Base-by-base conservation (phyloP, 2,113 vertebrate species). In the Channa maculata region DNA sequence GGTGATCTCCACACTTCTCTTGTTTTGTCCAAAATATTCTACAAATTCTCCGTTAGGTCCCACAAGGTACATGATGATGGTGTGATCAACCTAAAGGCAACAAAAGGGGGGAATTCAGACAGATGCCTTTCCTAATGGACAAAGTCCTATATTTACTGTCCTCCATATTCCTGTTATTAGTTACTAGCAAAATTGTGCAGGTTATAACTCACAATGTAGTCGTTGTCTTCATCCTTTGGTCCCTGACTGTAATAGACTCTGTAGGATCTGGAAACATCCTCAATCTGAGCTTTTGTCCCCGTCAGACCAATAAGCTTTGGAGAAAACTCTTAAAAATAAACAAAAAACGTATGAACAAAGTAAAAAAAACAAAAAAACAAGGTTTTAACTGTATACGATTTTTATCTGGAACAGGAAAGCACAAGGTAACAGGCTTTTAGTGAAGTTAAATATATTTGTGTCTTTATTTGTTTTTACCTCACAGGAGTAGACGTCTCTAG, bases 21-120 rank as follows among this genome's bases (percentile, higher is more conserved):
- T 99, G 90, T 98, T 99, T 86, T 99, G 98, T 79, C 98, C 98
- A 39, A 93, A 99, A 87, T 98, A 99, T 61, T 99, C 97, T 52
- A 96, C 57, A 0, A 99, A 99, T 14, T 91, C 79, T 5, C 97
- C 98, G 41, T 97, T 95, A 0, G 98, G 98, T 55, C 95, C 97
- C 0, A 99, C 84, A 6, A 99, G 95, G 88, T 99, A 99, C 98
- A 99, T 99, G 68, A 99, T 98, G 84, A 99, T 99, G 0, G 97
- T 99, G 89, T 99, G 98, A 85, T 99, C 98, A 11, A 99, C 98
- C 98, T 99, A 72, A 9, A 13, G 41, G 44, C 6, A 49, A 54
- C 3, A 8, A 37, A 37, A 33, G 59, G 39, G 53, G 0, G 5
- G 10, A 57, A 14, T 39, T 71, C 38, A 71, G 43, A 60, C 38